Percentiles rank a stretch among this genome's conserved stretches.
These are phyloP conservation scores for Sebastes hubbsi DNA, from an alignment of 2,797 vertebrate species.

Conservation along the genomic window DNA sequence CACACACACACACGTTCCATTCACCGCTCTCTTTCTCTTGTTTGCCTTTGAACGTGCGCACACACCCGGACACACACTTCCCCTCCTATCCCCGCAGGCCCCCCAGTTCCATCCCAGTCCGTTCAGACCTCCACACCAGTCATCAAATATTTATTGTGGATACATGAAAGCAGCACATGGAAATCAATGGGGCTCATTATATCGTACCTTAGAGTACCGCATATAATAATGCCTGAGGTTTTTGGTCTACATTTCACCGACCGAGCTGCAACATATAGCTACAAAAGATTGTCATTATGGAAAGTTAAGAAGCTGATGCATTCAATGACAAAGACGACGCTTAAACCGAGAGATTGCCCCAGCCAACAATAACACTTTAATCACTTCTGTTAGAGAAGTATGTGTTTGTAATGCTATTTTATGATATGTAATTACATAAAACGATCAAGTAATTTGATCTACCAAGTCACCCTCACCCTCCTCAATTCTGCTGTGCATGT, in stretches of 20 bases:
- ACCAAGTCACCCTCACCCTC: not conserved
- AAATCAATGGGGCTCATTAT: slow-evolving; percentile 78
- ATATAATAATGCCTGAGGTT: slow-evolving; percentile 8
- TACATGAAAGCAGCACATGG: slow-evolving; percentile 73
- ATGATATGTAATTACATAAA: not conserved
- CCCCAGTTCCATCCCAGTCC: slow-evolving; percentile 49
- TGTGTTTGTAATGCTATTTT: not conserved
- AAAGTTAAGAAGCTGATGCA: not conserved
- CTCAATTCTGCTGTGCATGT: not conserved
- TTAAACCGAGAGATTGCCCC: not conserved
- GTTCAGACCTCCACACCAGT: slow-evolving; percentile 58
- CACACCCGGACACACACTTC: slow-evolving; percentile 8
- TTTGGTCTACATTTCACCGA: slow-evolving; percentile 6
- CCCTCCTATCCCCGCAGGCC: slow-evolving; percentile 52
- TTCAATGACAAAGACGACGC: not conserved
- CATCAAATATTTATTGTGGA: slow-evolving; percentile 82
- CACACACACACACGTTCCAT: slow-evolving; percentile 3
- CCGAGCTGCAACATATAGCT: not conserved
- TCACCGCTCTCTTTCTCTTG: slow-evolving; percentile 13
- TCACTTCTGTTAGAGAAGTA: not conserved
- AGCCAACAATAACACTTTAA: not conserved
- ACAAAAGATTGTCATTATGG: not conserved
- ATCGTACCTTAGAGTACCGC: slow-evolving; percentile 30
- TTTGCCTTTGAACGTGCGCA: slow-evolving; percentile 49
- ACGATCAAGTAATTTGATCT: not conserved